These are phyloP conservation scores for Taenioides sp. DNA, from an alignment of 2,797 vertebrate genomes.

Conservation along the genomic window DNA sequence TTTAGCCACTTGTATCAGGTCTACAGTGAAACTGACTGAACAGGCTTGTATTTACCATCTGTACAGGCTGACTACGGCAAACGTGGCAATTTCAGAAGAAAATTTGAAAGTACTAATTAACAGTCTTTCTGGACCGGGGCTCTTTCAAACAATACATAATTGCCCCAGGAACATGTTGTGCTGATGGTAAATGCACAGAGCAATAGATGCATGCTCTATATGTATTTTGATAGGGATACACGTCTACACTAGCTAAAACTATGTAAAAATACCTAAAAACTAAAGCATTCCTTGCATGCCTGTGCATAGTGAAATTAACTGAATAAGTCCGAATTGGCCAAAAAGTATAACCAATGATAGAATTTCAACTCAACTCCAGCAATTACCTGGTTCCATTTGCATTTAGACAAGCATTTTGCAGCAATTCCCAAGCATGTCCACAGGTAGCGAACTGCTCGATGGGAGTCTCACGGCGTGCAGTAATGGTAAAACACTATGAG, in stretches of 20 bases:
- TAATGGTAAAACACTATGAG: constrained; percentile 68
- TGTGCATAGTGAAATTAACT: constrained; percentile 35
- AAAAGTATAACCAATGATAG: constrained; percentile 68
- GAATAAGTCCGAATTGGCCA: constrained; percentile 47
- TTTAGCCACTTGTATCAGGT: too few species aligned
- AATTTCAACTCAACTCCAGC: constrained; percentile 70
- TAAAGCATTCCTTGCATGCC: background rate
- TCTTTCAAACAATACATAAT: too few species aligned
- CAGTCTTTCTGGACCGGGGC: too few species aligned
- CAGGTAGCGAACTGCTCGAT: constrained; percentile 68
- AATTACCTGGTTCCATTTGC: constrained; percentile 79
- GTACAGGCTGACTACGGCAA: too few species aligned
- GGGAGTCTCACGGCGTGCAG: constrained; percentile 64
- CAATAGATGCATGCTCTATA: too few species aligned
- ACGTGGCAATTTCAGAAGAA: too few species aligned
- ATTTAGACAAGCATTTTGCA: constrained; percentile 77
- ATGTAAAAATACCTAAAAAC: background rate
- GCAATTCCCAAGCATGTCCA: constrained; percentile 72
- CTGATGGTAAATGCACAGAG: too few species aligned
- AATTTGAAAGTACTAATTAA: too few species aligned
- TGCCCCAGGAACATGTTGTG: too few species aligned
- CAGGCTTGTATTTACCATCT: too few species aligned
- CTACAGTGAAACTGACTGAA: too few species aligned
- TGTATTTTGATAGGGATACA: too few species aligned
- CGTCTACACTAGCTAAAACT: background rate